A percentile compares a stretch with the other conserved stretches of the same genome.
Conservation (phyloP, 2,888 invertebrate genomes). For the Morinoia aosen region DNA sequence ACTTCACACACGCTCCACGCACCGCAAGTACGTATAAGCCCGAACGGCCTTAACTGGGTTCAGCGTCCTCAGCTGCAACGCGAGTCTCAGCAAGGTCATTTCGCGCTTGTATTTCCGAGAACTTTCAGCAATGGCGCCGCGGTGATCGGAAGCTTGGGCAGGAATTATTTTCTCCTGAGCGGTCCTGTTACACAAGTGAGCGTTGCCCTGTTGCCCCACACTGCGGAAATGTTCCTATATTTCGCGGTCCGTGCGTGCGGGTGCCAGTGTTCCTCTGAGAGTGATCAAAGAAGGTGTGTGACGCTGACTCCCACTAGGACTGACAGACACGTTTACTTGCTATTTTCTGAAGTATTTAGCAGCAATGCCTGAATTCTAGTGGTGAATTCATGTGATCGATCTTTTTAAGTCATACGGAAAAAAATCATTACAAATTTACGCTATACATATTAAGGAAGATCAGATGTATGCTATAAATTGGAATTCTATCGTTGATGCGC, state of each 20-base stretch:
- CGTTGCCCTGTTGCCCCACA: not conserved
- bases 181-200: conserved; percentile 24
- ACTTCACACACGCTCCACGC: not conserved
- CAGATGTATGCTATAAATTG: not conserved
- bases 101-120: conserved; percentile 30
- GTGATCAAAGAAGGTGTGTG: not conserved
- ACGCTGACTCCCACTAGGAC: not conserved
- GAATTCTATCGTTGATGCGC: too few relatives aligned
- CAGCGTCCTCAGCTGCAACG: not conserved
- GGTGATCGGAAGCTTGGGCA: conserved; percentile 27
- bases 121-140: not conserved
- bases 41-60: not conserved
- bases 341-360: not conserved
- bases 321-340: not conserved
- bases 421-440: not conserved
- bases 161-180: conserved; percentile 16
- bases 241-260: not conserved
- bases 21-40: not conserved
- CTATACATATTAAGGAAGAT: not conserved
- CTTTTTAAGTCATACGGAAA: not conserved
- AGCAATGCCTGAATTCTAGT: not conserved
- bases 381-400: not conserved
- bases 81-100: not conserved
- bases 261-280: not conserved
- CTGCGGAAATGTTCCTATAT: conserved; percentile 32